A percentile compares a stretch with the other conserved stretches of the same genome.
Evolutionary conservation across 2,797 vertebrate genomes (phyloP).

Genomic region (Falco berigora): DNA sequence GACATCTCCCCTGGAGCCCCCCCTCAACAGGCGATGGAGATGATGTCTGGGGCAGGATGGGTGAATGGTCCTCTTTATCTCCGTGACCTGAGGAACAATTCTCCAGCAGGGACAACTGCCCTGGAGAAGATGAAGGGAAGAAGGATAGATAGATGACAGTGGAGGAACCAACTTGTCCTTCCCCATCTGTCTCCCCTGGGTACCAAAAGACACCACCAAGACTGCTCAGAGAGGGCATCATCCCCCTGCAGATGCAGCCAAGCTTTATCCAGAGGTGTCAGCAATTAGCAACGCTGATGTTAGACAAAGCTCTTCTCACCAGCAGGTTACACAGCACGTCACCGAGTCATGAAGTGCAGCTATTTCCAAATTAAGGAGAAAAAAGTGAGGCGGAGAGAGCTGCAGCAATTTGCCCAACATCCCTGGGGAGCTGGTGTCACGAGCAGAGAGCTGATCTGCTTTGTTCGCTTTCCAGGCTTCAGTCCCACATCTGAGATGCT

Average conservation of each 20-base stretch:
- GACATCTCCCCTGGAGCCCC: not conserved
- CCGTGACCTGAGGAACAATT: not conserved
- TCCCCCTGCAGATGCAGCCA: not conserved
- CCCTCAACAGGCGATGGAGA: not conserved
- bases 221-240: not conserved
- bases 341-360: not conserved
- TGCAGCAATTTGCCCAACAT: not conserved
- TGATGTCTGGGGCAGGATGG: not conserved
- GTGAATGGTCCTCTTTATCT: not conserved
- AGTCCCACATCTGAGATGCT: not conserved
- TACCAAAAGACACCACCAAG: not conserved
- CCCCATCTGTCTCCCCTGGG: not conserved
- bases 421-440: accelerated
- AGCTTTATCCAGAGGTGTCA: not conserved
- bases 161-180: not conserved
- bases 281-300: not conserved
- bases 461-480: not conserved
- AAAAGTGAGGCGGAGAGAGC: not conserved
- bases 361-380: not conserved
- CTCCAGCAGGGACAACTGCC: not conserved
- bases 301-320: not conserved
- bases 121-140: not conserved
- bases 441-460: accelerated
- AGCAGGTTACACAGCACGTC: not conserved
- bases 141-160: not conserved